phyloP scores from a whole-genome alignment of 1,140 invertebrate genomes.

The Platyscapa corneri region DNA sequence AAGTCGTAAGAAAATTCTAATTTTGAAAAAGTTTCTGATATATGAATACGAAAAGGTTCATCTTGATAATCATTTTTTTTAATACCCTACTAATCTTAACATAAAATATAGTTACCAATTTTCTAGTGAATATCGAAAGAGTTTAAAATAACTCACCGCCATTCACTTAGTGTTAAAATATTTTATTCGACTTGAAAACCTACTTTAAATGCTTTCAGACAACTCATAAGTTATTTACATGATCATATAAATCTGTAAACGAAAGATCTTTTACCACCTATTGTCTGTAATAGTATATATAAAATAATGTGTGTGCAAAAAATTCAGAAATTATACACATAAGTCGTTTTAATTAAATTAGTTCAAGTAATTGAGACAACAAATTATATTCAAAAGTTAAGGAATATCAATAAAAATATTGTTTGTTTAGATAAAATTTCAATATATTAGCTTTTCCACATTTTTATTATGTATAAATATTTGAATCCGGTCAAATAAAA shows the following conservation, averaged over 20 bases:
- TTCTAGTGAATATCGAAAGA: constrained; percentile 38
- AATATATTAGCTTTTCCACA: no score
- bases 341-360: no score
- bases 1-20: constrained; percentile 22
- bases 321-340: no score
- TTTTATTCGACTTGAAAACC: neutral
- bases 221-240: constrained; percentile 17
- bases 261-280: neutral
- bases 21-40: constrained; percentile 43
- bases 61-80: neutral
- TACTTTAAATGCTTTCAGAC: constrained; percentile 8
- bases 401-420: no score
- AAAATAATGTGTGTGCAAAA: no score
- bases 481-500: no score
- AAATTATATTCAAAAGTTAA: no score
- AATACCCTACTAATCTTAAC: neutral
- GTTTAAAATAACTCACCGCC: constrained; percentile 18
- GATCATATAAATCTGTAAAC: neutral
- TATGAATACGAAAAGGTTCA: constrained; percentile 34
- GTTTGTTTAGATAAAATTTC: no score
- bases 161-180: neutral
- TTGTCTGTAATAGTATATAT: neutral
- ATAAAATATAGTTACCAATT: constrained; percentile 46
- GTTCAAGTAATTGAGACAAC: no score
- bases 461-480: no score